phyloP scores from a whole-genome alignment of 1,140 invertebrate species.

The Drosophila equinoxialis region DNA sequence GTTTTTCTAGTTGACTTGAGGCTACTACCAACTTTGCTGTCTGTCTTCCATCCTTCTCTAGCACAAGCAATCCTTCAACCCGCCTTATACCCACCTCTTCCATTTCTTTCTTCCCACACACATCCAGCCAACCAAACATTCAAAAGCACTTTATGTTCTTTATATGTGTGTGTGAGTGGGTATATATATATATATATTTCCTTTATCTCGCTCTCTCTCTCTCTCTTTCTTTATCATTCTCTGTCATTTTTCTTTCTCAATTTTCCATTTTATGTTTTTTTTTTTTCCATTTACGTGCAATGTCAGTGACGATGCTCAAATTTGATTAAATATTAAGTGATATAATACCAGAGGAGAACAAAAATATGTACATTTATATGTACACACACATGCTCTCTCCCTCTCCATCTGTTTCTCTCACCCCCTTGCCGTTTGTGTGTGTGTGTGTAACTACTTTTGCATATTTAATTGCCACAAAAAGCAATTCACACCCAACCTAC shows the following conservation, averaged over 20 bases:
- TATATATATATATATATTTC: neutral
- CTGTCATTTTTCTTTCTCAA: neutral
- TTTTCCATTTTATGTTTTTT: conserved; percentile 7
- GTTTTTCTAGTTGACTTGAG: conserved; percentile 14
- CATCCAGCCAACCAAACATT: conserved; percentile 27
- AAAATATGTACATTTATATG: conserved; percentile 8
- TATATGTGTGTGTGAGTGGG: neutral
- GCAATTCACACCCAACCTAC: conserved; percentile 48
- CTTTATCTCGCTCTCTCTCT: conserved; percentile 3
- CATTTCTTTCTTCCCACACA: neutral
- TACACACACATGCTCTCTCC: neutral
- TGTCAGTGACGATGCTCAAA: conserved; percentile 56
- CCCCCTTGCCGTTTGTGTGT: neutral
- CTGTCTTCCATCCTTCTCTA: neutral
- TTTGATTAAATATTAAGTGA: conserved; percentile 78
- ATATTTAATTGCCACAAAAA: conserved; percentile 75
- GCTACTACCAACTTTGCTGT: conserved; percentile 3
- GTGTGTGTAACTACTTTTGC: conserved; percentile 68
- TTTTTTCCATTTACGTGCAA: conserved; percentile 22
- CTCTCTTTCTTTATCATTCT: neutral
- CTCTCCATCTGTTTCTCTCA: neutral
- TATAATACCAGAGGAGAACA: conserved; percentile 46
- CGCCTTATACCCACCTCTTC: neutral
- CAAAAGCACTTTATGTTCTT: conserved; percentile 48
- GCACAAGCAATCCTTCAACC: neutral